A percentile compares a stretch with the other conserved stretches of the same genome.
These are phyloP conservation scores for Drosophila recens DNA, from an alignment of 2,888 invertebrate genomes.

Conservation along the genomic window DNA sequence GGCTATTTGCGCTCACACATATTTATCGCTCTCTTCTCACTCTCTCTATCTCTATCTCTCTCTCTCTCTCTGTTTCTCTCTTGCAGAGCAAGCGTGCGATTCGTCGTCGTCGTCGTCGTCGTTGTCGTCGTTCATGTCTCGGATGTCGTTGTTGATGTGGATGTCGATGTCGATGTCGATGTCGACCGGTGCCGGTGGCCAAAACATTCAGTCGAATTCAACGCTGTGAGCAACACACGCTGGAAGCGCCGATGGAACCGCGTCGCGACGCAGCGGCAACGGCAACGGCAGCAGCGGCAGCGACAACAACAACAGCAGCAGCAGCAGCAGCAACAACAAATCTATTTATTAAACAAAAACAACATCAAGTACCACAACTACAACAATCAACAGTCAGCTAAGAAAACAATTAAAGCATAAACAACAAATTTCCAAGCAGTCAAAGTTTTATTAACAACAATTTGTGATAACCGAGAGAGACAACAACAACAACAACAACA, in stretches of 20 bases:
- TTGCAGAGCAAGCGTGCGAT: slow-evolving; percentile 47
- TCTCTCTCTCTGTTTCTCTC: slow-evolving; percentile 7
- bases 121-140: slow-evolving; percentile 64
- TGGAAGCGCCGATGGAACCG: slow-evolving; percentile 70
- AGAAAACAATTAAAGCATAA: slow-evolving; percentile 10
- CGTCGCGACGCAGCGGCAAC: slow-evolving; percentile 65
- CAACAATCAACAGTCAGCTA: slow-evolving; percentile 43
- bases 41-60: slow-evolving; percentile 15
- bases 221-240: slow-evolving; percentile 74
- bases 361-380: background rate
- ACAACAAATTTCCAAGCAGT: slow-evolving; percentile 37
- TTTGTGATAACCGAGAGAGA: slow-evolving; percentile 66
- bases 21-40: slow-evolving; percentile 10
- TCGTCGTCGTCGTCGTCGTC: slow-evolving; percentile 49
- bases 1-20: slow-evolving; percentile 22
- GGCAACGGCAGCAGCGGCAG: slow-evolving; percentile 52
- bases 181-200: slow-evolving; percentile 73
- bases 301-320: slow-evolving; percentile 28
- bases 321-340: slow-evolving; percentile 14
- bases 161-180: slow-evolving; percentile 33
- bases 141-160: slow-evolving; percentile 65
- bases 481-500: slow-evolving; percentile 37
- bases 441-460: slow-evolving; percentile 60
- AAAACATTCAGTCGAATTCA: slow-evolving; percentile 72
- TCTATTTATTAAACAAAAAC: slow-evolving; percentile 30